phyloP scores from a whole-genome alignment of 2,113 vertebrate species.

The Parus major region DNA sequence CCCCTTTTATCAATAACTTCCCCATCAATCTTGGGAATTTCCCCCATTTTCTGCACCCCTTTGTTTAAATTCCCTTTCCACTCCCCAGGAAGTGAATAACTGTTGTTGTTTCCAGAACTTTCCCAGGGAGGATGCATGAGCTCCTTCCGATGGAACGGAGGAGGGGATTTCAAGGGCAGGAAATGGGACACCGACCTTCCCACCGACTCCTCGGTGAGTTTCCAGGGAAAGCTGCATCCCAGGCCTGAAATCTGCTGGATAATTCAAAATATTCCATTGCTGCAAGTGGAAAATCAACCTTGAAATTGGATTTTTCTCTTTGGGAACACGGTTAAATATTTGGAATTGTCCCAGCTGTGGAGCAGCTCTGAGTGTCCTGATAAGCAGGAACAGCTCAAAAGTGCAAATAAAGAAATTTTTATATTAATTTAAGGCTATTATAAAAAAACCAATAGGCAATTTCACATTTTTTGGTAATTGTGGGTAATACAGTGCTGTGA shows the following conservation, averaged over 20 bases:
- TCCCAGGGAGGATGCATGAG: constrained; percentile 98
- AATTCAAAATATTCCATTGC: rapidly evolving
- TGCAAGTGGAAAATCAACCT: not conserved
- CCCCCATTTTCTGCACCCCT: rapidly evolving
- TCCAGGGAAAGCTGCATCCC: rapidly evolving
- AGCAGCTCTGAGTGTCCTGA: not conserved
- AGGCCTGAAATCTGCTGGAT: rapidly evolving
- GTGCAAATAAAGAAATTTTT: not conserved
- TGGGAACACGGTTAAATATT: not conserved
- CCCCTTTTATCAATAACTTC: rapidly evolving
- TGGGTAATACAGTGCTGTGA: not conserved
- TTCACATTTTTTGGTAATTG: not conserved
- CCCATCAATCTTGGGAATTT: no score
- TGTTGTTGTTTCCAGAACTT: constrained; percentile 76
- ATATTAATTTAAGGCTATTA: not conserved
- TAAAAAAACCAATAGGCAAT: no score
- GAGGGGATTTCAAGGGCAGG: constrained; percentile 89
- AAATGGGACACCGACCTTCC: constrained; percentile 97
- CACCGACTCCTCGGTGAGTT: constrained; percentile 90
- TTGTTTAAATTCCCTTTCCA: rapidly evolving
- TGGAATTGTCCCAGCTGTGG: not conserved
- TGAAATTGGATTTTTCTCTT: not conserved
- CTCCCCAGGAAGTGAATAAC: not conserved
- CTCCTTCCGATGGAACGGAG: constrained; percentile 92
- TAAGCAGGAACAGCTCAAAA: not conserved